Percentiles rank a stretch among this genome's conserved stretches.
These are phyloP conservation scores for Heliothis virescens DNA, from an alignment of 1,140 invertebrate species.

Conservation along the genomic window DNA sequence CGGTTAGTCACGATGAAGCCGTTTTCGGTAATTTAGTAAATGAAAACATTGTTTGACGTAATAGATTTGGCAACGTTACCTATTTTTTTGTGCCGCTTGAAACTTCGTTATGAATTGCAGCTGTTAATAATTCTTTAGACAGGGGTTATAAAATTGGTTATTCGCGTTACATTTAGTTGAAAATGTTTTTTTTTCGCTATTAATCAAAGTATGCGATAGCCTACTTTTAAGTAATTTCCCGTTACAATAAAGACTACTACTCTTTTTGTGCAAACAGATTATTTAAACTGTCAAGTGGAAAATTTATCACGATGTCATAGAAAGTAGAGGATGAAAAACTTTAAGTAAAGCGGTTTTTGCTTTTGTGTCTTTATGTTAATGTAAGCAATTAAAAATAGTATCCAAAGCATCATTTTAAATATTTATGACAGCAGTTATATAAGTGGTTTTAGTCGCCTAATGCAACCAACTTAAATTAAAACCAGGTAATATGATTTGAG, in stretches of 20 bases:
- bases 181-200: background rate
- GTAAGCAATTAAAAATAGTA: conserved; percentile 18
- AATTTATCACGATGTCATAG: background rate
- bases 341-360: background rate
- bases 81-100: conserved; percentile 13
- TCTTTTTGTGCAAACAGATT: background rate
- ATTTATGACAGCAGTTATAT: conserved; percentile 21
- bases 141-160: conserved; percentile 21
- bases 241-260: background rate
- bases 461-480: background rate
- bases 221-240: conserved; percentile 1
- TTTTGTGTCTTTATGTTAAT: conserved; percentile 17
- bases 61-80: conserved; percentile 44
- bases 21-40: conserved; percentile 41
- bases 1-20: conserved; percentile 44
- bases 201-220: background rate
- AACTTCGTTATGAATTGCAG: conserved; percentile 25
- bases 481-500: conserved; percentile 7
- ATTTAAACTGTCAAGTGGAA: background rate
- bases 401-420: conserved; percentile 1
- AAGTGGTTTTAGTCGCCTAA: background rate
- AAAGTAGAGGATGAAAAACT: background rate
- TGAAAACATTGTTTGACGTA: conserved; percentile 51
- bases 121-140: conserved; percentile 11
- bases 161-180: conserved; percentile 19